A percentile compares a stretch with the other conserved stretches of the same genome.
Conservation (phyloP, 2,888 invertebrate genomes). For the Mesochorus sp. region DNA sequence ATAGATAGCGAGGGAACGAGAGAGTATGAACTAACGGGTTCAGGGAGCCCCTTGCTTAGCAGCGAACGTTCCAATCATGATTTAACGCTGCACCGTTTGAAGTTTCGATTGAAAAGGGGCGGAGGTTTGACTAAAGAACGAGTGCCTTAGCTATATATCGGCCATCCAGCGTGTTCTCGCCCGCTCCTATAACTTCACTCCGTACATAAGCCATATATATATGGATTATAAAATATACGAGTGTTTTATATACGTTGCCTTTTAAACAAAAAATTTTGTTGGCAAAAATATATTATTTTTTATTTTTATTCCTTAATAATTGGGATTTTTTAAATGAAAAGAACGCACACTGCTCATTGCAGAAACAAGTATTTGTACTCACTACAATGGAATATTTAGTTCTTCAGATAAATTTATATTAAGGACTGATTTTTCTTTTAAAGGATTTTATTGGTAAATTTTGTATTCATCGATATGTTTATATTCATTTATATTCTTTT, state of each 20-base stretch:
- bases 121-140: conserved; percentile 82
- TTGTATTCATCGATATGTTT: no score
- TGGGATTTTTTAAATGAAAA: no score
- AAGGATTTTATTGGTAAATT: no score
- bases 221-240: neutral
- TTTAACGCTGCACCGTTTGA: conserved; percentile 82
- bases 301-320: no score
- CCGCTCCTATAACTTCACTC: conserved; percentile 31
- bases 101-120: conserved; percentile 82
- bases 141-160: conserved; percentile 76
- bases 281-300: no score
- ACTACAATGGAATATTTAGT: no score
- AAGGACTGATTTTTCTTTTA: no score
- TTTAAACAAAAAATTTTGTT: no score
- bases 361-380: no score
- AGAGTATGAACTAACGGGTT: conserved; percentile 75
- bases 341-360: no score
- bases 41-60: conserved; percentile 80
- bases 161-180: conserved; percentile 69
- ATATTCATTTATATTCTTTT: no score
- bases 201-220: conserved; percentile 3
- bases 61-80: conserved; percentile 82
- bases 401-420: no score
- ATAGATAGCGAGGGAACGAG: conserved; percentile 65
- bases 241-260: conserved; percentile 5